Base-by-base conservation (phyloP, 53 echinoderm and acorn worm genomes). In the Echinarachnius parma region DNA sequence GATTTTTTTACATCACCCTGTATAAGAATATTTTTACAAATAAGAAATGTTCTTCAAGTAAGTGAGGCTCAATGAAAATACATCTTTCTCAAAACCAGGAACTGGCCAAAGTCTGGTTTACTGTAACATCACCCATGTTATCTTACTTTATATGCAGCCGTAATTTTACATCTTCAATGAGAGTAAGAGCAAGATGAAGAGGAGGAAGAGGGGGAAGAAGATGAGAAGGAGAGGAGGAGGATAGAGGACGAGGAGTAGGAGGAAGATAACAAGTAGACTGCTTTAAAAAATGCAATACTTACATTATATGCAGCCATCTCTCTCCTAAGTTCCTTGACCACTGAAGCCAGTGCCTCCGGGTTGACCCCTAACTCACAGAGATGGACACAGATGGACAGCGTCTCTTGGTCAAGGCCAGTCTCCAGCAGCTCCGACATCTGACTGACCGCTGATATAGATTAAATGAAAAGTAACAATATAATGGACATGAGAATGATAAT, bases 331-430 rank as follows among this genome's bases (percentile, higher is more conserved):
- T 95, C 90, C 28, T 84, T 81, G 44, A 91, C 78, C n/a, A 94
- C 89, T 3, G 94, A 90, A 11, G 89, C 90, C 35, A 94, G 30
- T 16, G 94, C 89, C 34, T 94, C 94, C 16, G 94, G 94, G 53
- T 94, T 94, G 2, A 94, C 90, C 2, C 94, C 94, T 2, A 84
- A 84, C 50, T 94, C 94, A 75, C 86, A 90, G 7, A 94, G 81
- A 35, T 81, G 87, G 16, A 84, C 87, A 34, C 83, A 71, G 14
- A 89, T 90, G 16, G 84, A 75, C 53, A 95, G 55, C 22, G 87
- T 84, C 75, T 87, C 90, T 7, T 87, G 53, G 59, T 91, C 90
- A 15, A 95, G 66, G 4, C 89, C 96, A 4, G 96, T 95, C 62
- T 95, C 84, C n/a, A 95, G 61, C 8, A 95, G 84, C 23, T 76